Evolutionary conservation across 2,888 invertebrate species (phyloP).

Genomic region (Horisme vitalbata): DNA sequence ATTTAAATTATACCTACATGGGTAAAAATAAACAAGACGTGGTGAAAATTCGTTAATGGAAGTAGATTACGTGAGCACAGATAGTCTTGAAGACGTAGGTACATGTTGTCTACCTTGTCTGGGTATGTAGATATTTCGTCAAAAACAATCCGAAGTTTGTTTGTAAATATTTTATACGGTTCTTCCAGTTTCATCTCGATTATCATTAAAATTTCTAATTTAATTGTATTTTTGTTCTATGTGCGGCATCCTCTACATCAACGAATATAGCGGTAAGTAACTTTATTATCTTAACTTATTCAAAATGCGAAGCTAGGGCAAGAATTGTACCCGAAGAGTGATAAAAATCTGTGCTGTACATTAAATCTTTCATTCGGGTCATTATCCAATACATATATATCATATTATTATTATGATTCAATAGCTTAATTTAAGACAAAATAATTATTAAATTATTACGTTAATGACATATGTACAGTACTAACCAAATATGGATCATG

Average conservation of each 20-base stretch:
- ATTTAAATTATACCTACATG: conserved; percentile 35
- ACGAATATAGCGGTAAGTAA: conserved; percentile 68
- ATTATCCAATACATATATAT: too few relatives aligned
- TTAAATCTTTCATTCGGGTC: too few relatives aligned
- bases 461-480: too few relatives aligned
- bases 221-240: conserved; percentile 63
- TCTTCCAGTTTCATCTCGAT: too few relatives aligned
- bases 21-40: conserved; percentile 31
- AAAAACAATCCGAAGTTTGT: conserved; percentile 9
- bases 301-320: too few relatives aligned
- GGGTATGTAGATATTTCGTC: conserved; percentile 45
- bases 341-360: too few relatives aligned
- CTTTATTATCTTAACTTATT: too few relatives aligned
- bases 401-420: too few relatives aligned
- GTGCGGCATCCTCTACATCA: conserved; percentile 55
- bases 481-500: too few relatives aligned
- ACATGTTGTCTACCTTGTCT: conserved; percentile 75
- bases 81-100: conserved; percentile 69
- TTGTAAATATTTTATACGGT: conserved; percentile 9
- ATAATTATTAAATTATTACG: too few relatives aligned
- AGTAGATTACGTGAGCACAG: conserved; percentile 60
- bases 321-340: too few relatives aligned
- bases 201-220: conserved; percentile 4
- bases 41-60: conserved; percentile 51
- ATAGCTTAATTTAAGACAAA: too few relatives aligned